Conservation (phyloP, 2,797 vertebrate genomes). For the Limnodromus scolopaceus region DNA sequence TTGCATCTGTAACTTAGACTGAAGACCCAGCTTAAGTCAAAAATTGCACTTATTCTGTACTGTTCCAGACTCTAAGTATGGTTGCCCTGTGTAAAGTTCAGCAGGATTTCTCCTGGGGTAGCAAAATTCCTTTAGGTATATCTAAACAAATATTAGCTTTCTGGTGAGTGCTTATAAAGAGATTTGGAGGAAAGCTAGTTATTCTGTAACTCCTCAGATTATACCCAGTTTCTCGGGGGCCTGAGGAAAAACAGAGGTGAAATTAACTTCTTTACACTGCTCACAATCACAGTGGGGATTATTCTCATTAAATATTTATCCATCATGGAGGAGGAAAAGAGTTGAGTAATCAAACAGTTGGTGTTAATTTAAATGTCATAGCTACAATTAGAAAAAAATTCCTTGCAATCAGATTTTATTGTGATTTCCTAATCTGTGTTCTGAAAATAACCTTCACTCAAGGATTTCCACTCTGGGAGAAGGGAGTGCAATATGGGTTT, state of each 20-base stretch:
- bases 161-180: background rate
- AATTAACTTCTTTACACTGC: constrained; percentile 41
- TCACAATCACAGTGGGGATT: constrained; percentile 25
- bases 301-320: constrained; percentile 60
- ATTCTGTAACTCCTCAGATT: constrained; percentile 1
- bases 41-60: background rate
- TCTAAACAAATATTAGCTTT: constrained; percentile 48
- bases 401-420: constrained; percentile 34
- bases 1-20: background rate
- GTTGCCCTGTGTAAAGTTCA: constrained; percentile 43
- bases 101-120: constrained; percentile 5
- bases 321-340: background rate
- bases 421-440: background rate
- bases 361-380: constrained; percentile 66
- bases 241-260: background rate
- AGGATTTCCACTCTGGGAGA: background rate
- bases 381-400: constrained; percentile 45
- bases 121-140: constrained; percentile 4
- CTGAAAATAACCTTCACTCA: background rate
- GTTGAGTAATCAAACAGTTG: constrained; percentile 56
- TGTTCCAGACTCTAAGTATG: background rate
- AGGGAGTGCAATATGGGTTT: background rate
- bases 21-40: background rate
- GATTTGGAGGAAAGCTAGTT: constrained; percentile 16
- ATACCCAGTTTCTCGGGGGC: constrained; percentile 17